A percentile compares a stretch with the other conserved stretches of the same genome.
These are phyloP conservation scores for Drosophila formosana DNA, from an alignment of 2,888 invertebrate species.

Conservation along the genomic window DNA sequence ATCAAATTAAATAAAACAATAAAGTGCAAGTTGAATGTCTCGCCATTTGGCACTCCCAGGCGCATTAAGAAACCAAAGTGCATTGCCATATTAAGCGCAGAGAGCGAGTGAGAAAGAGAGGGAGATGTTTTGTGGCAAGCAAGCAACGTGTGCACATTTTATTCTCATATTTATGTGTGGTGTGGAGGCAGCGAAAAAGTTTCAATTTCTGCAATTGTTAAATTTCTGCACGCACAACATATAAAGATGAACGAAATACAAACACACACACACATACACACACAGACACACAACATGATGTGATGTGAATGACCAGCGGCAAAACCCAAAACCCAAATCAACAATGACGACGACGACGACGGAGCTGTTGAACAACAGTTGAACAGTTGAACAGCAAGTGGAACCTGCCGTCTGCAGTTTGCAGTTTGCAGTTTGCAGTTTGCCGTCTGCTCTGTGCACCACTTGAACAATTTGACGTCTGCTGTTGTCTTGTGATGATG, in stretches of 20 bases:
- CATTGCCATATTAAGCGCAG: slow-evolving; percentile 67
- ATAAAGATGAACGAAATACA: slow-evolving; percentile 58
- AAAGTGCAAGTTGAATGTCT: slow-evolving; percentile 42
- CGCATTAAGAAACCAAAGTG: slow-evolving; percentile 59
- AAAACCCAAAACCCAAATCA: slow-evolving; percentile 41
- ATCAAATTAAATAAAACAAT: slow-evolving; percentile 29
- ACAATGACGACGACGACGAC: slow-evolving; percentile 27
- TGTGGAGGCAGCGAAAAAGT: slow-evolving; percentile 59
- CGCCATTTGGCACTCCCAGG: slow-evolving; percentile 33
- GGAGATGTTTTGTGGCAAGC: not conserved
- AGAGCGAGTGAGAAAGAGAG: slow-evolving; percentile 12
- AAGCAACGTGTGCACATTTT: slow-evolving; percentile 68
- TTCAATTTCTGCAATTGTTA: slow-evolving; percentile 76
- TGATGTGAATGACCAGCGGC: slow-evolving; percentile 71
- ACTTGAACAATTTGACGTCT: slow-evolving; percentile 40
- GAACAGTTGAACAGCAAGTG: slow-evolving; percentile 26
- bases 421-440: slow-evolving; percentile 10
- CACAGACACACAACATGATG: not conserved
- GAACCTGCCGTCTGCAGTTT: slow-evolving; percentile 16
- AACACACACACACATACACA: slow-evolving; percentile 32
- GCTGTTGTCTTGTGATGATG: slow-evolving; percentile 4
- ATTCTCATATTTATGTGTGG: slow-evolving; percentile 64
- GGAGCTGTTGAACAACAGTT: slow-evolving; percentile 18
- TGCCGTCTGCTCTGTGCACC: slow-evolving; percentile 19
- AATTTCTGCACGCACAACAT: slow-evolving; percentile 75